Base-by-base conservation (phyloP, 2,797 vertebrate species). In the Glyptemys insculpta region DNA sequence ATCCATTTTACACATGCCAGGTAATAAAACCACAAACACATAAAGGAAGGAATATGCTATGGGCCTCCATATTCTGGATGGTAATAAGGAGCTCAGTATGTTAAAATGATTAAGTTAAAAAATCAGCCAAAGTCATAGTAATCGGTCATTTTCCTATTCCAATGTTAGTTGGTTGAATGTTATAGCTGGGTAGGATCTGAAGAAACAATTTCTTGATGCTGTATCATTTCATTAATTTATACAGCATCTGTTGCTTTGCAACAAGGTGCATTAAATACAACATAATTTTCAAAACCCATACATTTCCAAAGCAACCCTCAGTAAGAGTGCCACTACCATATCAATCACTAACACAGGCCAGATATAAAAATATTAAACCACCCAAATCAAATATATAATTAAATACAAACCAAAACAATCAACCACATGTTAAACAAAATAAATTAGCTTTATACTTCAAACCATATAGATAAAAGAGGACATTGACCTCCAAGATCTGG, bases 321-420 rank as follows among this genome's bases (percentile, higher is more conserved):
- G 85, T 94, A 89, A 93, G 87, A 95, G 31, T 78, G 79, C 93
- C 94, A 94, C 81, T 76, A 89, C 94, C 87, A 93, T 96, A 96
- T 94, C 92, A 95, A 94, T 95, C 95, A 54, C 76, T 81, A 92
- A 76, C 87, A 85, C 62, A 94, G 92, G 53, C 59, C 91, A 89
- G 79, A 95, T 97, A 94, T 95, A 95, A 93, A 95, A 96, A 92
- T 92, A 90, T 85, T 91, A 92, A 96, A 92, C 87, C 91, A 94
- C 76, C 92, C 90, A 92, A 81, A 79, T 76, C 79, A 72, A 86
- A 83, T 86, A 84, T 91, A 21, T 96, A 93, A 95, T 95, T 93
- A 95, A 94, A 93, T 81, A 16, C 72, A 94, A 96, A 89, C 92
- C 91, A 93, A 89, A 96, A 79, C 72, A 93, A 95, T 95, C 44